Base-by-base conservation (phyloP, 92 coral and sea anemone genomes). In the Palythoa caribaeorum region DNA sequence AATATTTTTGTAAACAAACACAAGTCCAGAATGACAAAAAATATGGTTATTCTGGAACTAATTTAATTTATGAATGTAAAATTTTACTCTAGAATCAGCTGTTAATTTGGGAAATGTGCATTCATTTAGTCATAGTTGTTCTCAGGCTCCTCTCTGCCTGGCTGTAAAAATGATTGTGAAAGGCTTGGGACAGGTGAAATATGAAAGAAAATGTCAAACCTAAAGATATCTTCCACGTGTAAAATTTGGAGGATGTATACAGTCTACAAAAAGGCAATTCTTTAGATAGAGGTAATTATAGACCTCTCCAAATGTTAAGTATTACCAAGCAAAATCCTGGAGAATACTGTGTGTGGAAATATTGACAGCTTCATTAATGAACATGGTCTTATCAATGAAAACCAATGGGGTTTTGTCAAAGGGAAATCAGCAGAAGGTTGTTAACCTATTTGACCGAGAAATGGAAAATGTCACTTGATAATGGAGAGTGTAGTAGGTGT, bases 391-490 rank as follows among this genome's bases (percentile, higher is more conserved):
- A n/a, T 9, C 71, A 66, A 66, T 66, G 71, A 66, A 66, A n/a
- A 66, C 15, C 63, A 57, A 57, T 57, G 65, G 16, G 65, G 65
- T 0, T 57, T 57, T 57, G 65, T 57, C n/a, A 57, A 13, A 57
- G 65, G 51, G 14, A 40, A 20, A 72, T 72, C 35, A 12, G 3
- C 19, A 44, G 21, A 59, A 37, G 54, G 59, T 4, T 12, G 7
- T 80, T 60, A 16, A 53, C 62, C 50, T 6, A 9, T n/a, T 63
- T 79, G 19, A 28, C 91, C 15, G 91, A 87, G 68, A 84, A 77
- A 73, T 92, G 95, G 93, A 93, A 93, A 50, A 17, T 53, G 55
- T 94, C 94, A 17, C 48, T 91, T 35, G 91, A 91, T 53, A 87
- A 83, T 40, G 44, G 87, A 80, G 79, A 93, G 52, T 40, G 79